These are phyloP conservation scores for Amazona guildingii DNA, from an alignment of 2,113 vertebrate species.

Conservation along the genomic window DNA sequence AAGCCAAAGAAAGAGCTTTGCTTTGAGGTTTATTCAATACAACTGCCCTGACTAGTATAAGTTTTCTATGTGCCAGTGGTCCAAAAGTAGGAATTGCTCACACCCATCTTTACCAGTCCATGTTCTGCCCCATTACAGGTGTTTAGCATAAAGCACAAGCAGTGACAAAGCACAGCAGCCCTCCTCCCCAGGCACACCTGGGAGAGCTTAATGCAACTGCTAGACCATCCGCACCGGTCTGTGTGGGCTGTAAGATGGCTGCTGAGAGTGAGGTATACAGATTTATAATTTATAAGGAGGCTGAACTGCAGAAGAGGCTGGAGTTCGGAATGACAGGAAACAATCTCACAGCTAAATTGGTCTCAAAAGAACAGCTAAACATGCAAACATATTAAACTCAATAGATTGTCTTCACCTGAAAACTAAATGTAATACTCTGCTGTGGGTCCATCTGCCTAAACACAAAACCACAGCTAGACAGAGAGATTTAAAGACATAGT, in stretches of 20 bases:
- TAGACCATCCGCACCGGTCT: background rate
- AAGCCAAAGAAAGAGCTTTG: background rate
- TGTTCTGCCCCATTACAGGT: fast-evolving
- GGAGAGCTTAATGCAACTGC: background rate
- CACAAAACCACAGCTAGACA: slow-evolving; percentile 1
- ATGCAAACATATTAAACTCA: background rate
- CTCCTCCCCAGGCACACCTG: background rate
- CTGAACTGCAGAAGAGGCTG: slow-evolving; percentile 7
- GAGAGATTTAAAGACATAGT: slow-evolving; percentile 23
- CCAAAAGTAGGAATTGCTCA: background rate
- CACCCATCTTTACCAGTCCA: background rate
- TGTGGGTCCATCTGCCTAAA: background rate
- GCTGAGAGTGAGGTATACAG: slow-evolving; percentile 20
- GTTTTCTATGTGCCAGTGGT: background rate
- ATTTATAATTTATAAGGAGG: slow-evolving; percentile 57
- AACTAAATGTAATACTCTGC: background rate
- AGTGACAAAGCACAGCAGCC: background rate
- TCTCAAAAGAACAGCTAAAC: slow-evolving; percentile 31
- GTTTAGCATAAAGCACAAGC: background rate
- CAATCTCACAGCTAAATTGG: background rate
- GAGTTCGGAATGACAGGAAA: background rate
- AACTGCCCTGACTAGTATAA: background rate
- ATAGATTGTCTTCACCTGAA: slow-evolving; percentile 24
- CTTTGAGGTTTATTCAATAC: background rate
- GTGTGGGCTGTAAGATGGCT: slow-evolving; percentile 29